Percentiles rank a stretch among this genome's conserved stretches.
phyloP scores from a whole-genome alignment of 2,888 invertebrate genomes.

The Drosophila anomalipes region DNA sequence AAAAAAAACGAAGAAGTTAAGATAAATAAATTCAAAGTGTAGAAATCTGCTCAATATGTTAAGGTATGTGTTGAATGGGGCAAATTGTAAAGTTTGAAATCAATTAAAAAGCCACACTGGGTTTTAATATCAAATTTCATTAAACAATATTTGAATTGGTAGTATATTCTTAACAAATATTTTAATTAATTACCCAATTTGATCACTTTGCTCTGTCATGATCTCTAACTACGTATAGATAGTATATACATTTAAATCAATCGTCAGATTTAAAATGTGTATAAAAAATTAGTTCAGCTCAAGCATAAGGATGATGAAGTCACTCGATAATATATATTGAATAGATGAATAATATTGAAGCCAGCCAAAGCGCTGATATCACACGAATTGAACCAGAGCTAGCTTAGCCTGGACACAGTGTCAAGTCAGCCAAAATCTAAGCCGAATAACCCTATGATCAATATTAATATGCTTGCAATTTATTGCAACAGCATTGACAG shows the following conservation, averaged over 20 bases:
- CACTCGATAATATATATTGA: too few species aligned
- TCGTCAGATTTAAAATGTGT: not conserved
- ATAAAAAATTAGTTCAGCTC: too few species aligned
- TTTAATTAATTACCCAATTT: not conserved
- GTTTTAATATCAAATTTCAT: not conserved
- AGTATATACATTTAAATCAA: not conserved
- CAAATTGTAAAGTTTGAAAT: not conserved
- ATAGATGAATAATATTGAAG: not conserved
- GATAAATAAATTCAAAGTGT: not conserved
- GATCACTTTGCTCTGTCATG: not conserved
- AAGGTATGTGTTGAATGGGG: not conserved
- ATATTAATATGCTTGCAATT: slow-evolving; percentile 28
- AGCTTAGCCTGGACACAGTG: not conserved
- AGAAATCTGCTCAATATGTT: not conserved
- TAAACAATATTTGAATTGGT: not conserved
- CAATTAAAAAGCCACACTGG: not conserved
- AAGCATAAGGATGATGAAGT: too few species aligned
- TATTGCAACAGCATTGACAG: slow-evolving; percentile 31
- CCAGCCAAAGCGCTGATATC: too few species aligned
- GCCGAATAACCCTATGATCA: not conserved
- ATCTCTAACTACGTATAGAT: not conserved
- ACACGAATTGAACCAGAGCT: not conserved
- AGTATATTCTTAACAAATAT: not conserved
- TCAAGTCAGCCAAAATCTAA: not conserved
- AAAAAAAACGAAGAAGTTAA: not conserved